Evolutionary conservation across 2,797 vertebrate genomes (phyloP), one percentile per base, ranked within the genome.

Genomic region (Typhlichthys subterraneus): DNA sequence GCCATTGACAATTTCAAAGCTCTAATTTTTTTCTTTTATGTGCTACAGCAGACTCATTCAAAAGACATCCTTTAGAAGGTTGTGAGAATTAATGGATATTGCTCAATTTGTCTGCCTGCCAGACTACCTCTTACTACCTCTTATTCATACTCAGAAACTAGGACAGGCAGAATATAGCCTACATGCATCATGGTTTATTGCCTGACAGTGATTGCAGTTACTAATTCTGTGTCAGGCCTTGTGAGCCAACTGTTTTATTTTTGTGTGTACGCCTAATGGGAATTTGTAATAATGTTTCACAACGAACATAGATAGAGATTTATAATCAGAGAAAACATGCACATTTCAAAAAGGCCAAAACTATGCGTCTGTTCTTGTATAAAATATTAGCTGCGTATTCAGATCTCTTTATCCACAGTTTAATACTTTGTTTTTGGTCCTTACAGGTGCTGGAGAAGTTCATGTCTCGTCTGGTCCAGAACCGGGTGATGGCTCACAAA

Each of bases 381-480:
- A 38, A 38, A 9, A 38, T 38, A 38, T 38, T 38, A 38, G 33
- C 33, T 38, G 33, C 33, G 8, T 6, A 38, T 6, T 38, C 33
- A 38, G 33, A 9, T 38, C 33, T 38, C 33, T 38, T 38, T 38
- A 38, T 6, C 5, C 33, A 9, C 5, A 50, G 61, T 23, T 45
- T 11, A 14, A 45, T 59, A 47, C 11, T 52, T 45, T 66, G 5
- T 69, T 46, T 1, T 13, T 66, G 45, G 17, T 58, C 46, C 72
- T 61, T 12, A 11, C 80, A 99, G 97, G 91, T 98, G 64, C 87
- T 99, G 67, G 94, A 97, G 82, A 80, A 88, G 0, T 96, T 98
- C 62, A 91, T 92, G n/a, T 88, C 91, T 33, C 95, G 94, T 60
- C 90, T 99, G 77, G 92, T 94, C 67, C 91, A 89, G 69, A 85